Evolutionary conservation across 2,888 invertebrate species (phyloP).

Genomic region (Spisula solida): DNA sequence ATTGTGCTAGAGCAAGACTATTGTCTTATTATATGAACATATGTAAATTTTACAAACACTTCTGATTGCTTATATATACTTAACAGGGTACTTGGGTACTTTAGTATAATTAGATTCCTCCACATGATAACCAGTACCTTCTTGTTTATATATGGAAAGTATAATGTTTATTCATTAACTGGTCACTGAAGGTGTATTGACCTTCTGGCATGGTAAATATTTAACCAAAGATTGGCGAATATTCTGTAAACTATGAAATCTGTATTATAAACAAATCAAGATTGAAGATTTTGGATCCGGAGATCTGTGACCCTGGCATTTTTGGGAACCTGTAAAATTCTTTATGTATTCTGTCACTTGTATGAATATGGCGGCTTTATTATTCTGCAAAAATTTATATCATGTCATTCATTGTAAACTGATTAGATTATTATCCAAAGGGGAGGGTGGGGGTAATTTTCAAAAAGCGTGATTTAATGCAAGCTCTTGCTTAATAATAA

Average conservation of each 20-base stretch:
- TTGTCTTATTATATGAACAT: neutral
- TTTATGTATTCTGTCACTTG: slow-evolving; percentile 13
- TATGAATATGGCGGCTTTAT: neutral
- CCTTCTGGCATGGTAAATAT: slow-evolving; percentile 47
- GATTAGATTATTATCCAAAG: no score
- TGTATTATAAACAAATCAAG: slow-evolving; percentile 32
- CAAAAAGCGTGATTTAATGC: no score
- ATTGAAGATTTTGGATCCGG: neutral
- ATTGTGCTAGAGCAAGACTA: no score
- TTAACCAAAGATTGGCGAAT: slow-evolving; percentile 45
- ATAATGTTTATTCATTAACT: slow-evolving; percentile 47
- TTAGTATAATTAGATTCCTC: neutral
- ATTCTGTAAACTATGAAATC: slow-evolving; percentile 41
- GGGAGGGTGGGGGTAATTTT: no score
- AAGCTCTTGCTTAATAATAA: no score
- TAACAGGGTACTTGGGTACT: neutral
- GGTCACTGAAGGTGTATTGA: slow-evolving; percentile 50
- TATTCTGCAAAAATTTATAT: neutral
- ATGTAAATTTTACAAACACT: neutral
- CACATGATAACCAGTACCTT: neutral
- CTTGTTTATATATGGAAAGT: slow-evolving; percentile 1
- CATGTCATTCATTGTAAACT: no score
- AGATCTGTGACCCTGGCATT: neutral
- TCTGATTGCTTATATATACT: neutral
- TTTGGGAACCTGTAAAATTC: neutral